These are phyloP conservation scores for Mesoclemmys tuberculata DNA, from an alignment of 2,113 vertebrate genomes.

Conservation along the genomic window DNA sequence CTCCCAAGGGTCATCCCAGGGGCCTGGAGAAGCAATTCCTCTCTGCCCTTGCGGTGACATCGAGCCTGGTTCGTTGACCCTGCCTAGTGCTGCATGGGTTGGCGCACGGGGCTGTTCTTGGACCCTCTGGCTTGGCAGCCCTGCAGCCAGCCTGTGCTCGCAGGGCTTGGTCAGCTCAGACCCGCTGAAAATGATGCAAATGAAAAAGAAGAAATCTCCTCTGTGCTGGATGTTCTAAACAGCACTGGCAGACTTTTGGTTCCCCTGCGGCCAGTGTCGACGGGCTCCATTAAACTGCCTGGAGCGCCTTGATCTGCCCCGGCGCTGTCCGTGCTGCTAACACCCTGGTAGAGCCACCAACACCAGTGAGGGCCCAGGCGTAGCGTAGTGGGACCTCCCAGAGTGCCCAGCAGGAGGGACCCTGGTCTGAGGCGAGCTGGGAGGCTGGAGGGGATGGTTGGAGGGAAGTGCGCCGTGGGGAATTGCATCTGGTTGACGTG, in stretches of 20 bases:
- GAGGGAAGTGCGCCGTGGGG: no score
- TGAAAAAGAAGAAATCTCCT: neutral
- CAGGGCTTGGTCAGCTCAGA: neutral
- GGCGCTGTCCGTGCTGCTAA: neutral
- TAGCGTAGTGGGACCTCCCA: no score
- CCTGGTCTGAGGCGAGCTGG: no score
- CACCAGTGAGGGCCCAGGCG: fast-evolving
- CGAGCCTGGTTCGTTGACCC: neutral
- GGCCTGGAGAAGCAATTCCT: no score
- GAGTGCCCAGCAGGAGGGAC: no score
- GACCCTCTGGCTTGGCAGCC: no score
- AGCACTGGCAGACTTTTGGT: neutral
- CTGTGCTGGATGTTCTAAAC: neutral
- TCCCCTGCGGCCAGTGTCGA: neutral
- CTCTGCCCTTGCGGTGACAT: no score
- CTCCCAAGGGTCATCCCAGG: neutral
- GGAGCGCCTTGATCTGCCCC: neutral
- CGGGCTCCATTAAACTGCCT: neutral
- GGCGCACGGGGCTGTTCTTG: neutral
- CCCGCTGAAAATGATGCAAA: neutral
- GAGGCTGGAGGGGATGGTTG: neutral
- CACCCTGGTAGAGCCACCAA: neutral
- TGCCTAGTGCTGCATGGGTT: neutral
- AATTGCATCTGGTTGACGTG: neutral
- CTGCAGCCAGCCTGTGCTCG: neutral